These are phyloP conservation scores for Polypedilum vanderplanki DNA, from an alignment of 1,140 invertebrate genomes.

Conservation along the genomic window DNA sequence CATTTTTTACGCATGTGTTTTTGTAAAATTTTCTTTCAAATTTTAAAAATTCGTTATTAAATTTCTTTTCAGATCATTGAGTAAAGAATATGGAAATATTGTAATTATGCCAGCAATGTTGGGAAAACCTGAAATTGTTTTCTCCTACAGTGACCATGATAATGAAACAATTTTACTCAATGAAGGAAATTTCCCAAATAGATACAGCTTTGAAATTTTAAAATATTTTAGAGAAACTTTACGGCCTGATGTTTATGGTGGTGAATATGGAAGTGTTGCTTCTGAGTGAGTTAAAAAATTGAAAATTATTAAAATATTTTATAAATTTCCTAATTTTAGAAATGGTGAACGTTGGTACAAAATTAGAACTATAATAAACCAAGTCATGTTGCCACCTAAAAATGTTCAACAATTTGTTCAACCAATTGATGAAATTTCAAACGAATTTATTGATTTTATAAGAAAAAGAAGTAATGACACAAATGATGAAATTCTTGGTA, in stretches of 20 bases:
- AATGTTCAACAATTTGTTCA: conserved; percentile 44
- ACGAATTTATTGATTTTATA: conserved; percentile 34
- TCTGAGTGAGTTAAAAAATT: background rate
- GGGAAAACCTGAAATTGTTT: conserved; percentile 27
- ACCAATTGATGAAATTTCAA: conserved; percentile 44
- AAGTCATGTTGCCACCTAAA: conserved; percentile 47
- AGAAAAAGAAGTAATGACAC: conserved; percentile 37
- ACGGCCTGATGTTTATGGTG: conserved; percentile 32
- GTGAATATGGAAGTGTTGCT: conserved; percentile 28
- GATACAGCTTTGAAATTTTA: conserved; percentile 30
- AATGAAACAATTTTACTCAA: conserved; percentile 33
- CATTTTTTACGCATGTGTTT: too few relatives aligned
- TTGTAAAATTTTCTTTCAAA: too few relatives aligned
- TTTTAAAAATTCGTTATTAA: too few relatives aligned
- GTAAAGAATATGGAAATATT: conserved; percentile 32
- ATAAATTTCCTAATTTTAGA: conserved; percentile 34
- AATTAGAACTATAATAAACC: conserved; percentile 32
- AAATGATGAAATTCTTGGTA: conserved; percentile 49
- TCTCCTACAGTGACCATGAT: conserved; percentile 31
- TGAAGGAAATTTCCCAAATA: conserved; percentile 29
- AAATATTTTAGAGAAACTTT: conserved; percentile 32
- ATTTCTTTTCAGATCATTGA: background rate
- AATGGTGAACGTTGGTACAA: conserved; percentile 32
- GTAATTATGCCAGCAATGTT: conserved; percentile 30
- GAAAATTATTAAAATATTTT: background rate